A percentile compares a stretch with the other conserved stretches of the same genome.
Evolutionary conservation across 2,797 vertebrate genomes (phyloP).

Genomic region (Oreonectes daqikongensis): DNA sequence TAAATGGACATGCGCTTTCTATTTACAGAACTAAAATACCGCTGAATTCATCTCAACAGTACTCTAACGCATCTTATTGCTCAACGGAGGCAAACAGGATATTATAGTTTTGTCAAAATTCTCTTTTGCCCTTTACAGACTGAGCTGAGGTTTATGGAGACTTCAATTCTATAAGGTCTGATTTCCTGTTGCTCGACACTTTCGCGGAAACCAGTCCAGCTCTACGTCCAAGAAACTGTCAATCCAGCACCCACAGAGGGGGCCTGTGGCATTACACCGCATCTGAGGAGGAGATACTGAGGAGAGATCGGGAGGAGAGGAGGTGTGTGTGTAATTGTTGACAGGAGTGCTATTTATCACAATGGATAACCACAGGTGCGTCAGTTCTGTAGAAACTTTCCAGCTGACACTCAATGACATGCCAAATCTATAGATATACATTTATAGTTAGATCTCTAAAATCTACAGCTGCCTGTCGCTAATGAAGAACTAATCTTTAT

Average conservation of each 20-base stretch:
- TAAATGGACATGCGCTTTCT: slow-evolving; percentile 17
- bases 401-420: slow-evolving; percentile 6
- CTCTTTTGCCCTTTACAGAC: not conserved
- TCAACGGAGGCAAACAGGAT: not conserved
- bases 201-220: not conserved
- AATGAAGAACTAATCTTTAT: slow-evolving; percentile 14
- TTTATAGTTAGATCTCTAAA: not conserved
- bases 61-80: slow-evolving; percentile 15
- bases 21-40: slow-evolving; percentile 11
- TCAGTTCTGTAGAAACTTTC: slow-evolving; percentile 6
- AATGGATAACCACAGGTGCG: slow-evolving; percentile 32
- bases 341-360: slow-evolving; percentile 39
- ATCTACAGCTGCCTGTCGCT: slow-evolving; percentile 20
- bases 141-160: not conserved
- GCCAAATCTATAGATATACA: slow-evolving; percentile 10
- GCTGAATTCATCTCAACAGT: slow-evolving; percentile 20
- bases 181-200: slow-evolving; percentile 22
- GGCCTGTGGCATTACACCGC: slow-evolving; percentile 26
- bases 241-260: slow-evolving; percentile 24
- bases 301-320: slow-evolving; percentile 3
- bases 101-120: slow-evolving; percentile 5
- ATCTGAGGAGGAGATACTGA: slow-evolving; percentile 27
- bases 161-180: slow-evolving; percentile 17
- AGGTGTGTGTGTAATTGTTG: slow-evolving; percentile 25
- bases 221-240: slow-evolving; percentile 7